Evolutionary conservation across 2,113 vertebrate species (phyloP), one percentile per base, ranked within the genome.

Genomic region (Erinaceus europaeus): DNA sequence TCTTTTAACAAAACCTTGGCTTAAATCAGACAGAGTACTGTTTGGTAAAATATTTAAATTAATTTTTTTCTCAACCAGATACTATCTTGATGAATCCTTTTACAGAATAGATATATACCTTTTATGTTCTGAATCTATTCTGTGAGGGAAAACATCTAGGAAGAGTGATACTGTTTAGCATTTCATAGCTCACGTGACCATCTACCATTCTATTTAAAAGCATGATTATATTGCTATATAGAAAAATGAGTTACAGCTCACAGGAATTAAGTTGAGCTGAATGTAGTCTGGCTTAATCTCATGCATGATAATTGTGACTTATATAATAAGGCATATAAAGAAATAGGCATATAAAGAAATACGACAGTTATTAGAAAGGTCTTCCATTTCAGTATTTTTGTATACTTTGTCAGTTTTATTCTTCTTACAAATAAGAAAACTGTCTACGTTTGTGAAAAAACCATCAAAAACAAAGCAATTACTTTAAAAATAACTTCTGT

Each of bases 351-450:
- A 10, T 29, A 38, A 71, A 34, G 6, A 75, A 72, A 59, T 9
- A 3, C 17, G 6, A 7, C 20, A 25, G 36, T 40, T 36, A 46
- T 46, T 27, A 34, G 38, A 48, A 64, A 62, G 2, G 10, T 7
- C 11, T 48, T 76, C 29, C 34, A 57, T 59, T 55, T 64, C 62
- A 59, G 3, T 67, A 73, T 80, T 77, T 57, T 50, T 20, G 2
- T 34, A 15, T 13, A 40, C 14, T 69, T 40, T 23, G 2, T 12
- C n/a, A 34, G 42, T 18, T 82, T 65, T 62, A 61, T 59, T 68
- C 36, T 77, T 59, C 62, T 84, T 62, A 80, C 61, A 65, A 73
- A 64, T 68, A 68, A 75, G 72, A 89, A 82, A 36, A 10, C 23
- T 52, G 7, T 61, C 34, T 85, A 42, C 40, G 42, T 86, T 75